Evolutionary conservation across 2,888 invertebrate species (phyloP).

Genomic region (Drosophila colorata): DNA sequence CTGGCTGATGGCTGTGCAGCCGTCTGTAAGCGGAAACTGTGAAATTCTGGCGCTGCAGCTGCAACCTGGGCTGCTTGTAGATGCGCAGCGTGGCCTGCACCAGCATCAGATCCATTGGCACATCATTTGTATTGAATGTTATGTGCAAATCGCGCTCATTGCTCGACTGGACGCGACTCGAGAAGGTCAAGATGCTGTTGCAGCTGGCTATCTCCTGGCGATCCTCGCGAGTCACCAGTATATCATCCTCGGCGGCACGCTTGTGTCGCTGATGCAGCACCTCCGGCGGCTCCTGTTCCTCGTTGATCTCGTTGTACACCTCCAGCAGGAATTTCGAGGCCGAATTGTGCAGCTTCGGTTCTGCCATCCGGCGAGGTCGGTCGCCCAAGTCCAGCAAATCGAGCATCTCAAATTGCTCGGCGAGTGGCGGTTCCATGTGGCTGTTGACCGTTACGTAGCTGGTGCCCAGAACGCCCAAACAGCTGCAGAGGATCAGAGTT

Average conservation of each 20-base stretch:
- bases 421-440: constrained; percentile 30
- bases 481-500: constrained; percentile 3
- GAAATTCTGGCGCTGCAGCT: constrained; percentile 36
- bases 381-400: constrained; percentile 94
- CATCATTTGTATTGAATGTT: constrained; percentile 96
- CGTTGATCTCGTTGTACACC: constrained; percentile 91
- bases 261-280: constrained; percentile 71
- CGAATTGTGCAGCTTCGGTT: constrained; percentile 84
- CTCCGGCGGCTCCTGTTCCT: constrained; percentile 78
- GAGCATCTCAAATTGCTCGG: constrained; percentile 88
- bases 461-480: constrained; percentile 12
- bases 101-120: constrained; percentile 91
- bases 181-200: constrained; percentile 97
- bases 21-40: constrained; percentile 77
- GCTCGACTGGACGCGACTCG: constrained; percentile 86
- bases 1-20: constrained; percentile 47
- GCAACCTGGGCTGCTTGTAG: constrained; percentile 86
- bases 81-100: constrained; percentile 94
- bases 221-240: constrained; percentile 90
- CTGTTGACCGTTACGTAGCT: constrained; percentile 35
- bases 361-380: constrained; percentile 87
- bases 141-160: constrained; percentile 83
- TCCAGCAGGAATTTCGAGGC: constrained; percentile 94
- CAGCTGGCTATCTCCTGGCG: constrained; percentile 93
- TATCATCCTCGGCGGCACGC: constrained; percentile 70